These are phyloP conservation scores for Poecilus cupreus DNA, from an alignment of 2,888 invertebrate species.

Conservation along the genomic window DNA sequence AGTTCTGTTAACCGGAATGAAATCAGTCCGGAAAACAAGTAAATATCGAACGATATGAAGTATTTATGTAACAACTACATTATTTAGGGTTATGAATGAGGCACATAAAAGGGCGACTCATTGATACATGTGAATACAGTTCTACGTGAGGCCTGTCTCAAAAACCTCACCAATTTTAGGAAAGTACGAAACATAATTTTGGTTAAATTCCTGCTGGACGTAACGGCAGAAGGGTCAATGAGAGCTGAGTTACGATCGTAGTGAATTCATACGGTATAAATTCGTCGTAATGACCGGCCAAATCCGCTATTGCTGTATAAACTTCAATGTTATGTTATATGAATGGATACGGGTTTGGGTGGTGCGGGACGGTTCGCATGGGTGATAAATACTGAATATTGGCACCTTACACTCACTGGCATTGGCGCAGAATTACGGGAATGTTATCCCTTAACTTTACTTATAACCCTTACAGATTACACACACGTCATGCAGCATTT, in stretches of 20 bases:
- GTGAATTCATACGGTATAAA: conserved; percentile 42
- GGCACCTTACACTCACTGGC: neutral
- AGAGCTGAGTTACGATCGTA: conserved; percentile 23
- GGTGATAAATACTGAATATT: conserved; percentile 45
- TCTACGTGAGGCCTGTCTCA: too few relatives aligned
- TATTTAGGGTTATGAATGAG: too few relatives aligned
- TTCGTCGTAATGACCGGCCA: conserved; percentile 46
- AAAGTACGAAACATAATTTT: neutral
- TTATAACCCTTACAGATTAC: too few relatives aligned
- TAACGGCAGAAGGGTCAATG: neutral
- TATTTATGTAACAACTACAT: too few relatives aligned
- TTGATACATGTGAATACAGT: too few relatives aligned
- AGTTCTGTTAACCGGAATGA: too few relatives aligned
- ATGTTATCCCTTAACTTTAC: too few relatives aligned
- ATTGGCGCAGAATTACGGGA: neutral
- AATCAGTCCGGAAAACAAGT: too few relatives aligned
- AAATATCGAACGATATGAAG: too few relatives aligned
- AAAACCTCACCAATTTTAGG: too few relatives aligned
- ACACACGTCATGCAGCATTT: neutral
- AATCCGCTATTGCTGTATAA: conserved; percentile 42
- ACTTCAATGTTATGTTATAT: conserved; percentile 40
- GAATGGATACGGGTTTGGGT: neutral
- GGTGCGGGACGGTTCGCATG: neutral
- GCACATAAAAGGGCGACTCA: too few relatives aligned
- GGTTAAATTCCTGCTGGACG: neutral